A percentile compares a stretch with the other conserved stretches of the same genome.
Conservation (phyloP, 1,140 invertebrate species). For the Spodoptera litura region DNA sequence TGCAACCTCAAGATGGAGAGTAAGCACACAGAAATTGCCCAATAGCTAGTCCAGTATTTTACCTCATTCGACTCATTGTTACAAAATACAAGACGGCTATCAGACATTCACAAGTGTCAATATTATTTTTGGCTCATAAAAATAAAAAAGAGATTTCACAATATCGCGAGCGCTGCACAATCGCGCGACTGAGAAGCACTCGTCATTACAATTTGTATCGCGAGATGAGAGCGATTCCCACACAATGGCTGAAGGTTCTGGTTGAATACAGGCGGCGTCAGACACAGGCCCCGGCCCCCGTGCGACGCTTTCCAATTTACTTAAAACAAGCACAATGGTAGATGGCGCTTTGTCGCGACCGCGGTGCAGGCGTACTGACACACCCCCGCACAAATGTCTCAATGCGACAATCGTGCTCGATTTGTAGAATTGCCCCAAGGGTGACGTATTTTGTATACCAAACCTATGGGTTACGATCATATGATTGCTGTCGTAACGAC, state of each 20-base stretch:
- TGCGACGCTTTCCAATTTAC: slow-evolving; percentile 74
- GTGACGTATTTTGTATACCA: neutral
- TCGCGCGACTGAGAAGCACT: slow-evolving; percentile 26
- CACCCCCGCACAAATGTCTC: slow-evolving; percentile 21
- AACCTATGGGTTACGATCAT: neutral
- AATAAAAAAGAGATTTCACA: neutral
- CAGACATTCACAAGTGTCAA: no score
- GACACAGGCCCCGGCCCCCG: slow-evolving; percentile 9
- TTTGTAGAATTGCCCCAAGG: slow-evolving; percentile 10
- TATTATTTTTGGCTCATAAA: neutral
- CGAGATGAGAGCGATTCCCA: neutral
- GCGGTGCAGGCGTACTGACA: slow-evolving; percentile 51
- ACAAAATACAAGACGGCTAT: no score
- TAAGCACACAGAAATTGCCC: no score
- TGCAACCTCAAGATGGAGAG: no score
- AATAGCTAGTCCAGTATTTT: no score
- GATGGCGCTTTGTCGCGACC: slow-evolving; percentile 54
- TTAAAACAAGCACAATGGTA: slow-evolving; percentile 73
- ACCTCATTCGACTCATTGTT: no score
- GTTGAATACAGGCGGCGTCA: slow-evolving; percentile 32
- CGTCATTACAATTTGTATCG: slow-evolving; percentile 31
- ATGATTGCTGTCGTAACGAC: neutral
- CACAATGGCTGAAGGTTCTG: slow-evolving; percentile 3
- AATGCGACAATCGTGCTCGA: slow-evolving; percentile 2
- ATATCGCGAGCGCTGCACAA: slow-evolving; percentile 3